Conservation (phyloP, 2,888 invertebrate species). For the Drosophila austrosaltans region DNA sequence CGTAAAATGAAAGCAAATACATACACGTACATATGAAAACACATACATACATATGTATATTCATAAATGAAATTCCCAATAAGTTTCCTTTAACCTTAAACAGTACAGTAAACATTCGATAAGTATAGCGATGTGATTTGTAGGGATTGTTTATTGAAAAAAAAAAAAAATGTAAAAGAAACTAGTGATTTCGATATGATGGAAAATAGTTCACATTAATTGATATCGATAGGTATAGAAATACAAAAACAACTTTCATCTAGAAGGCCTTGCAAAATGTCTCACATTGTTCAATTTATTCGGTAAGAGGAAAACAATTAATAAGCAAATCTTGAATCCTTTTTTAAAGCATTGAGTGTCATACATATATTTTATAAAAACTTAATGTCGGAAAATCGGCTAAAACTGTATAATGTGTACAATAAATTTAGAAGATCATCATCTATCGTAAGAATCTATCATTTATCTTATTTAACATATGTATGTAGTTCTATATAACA, state of each 20-base stretch:
- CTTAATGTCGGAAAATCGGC: constrained; percentile 14
- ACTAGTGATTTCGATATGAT: too few species aligned
- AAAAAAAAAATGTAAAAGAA: too few species aligned
- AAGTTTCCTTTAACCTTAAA: too few species aligned
- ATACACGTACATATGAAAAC: too few species aligned
- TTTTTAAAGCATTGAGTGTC: background rate
- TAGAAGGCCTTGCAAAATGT: background rate
- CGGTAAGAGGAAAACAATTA: constrained; percentile 5
- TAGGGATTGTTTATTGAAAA: too few species aligned
- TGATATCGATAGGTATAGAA: background rate
- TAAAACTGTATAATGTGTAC: constrained; percentile 2
- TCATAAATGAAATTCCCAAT: too few species aligned
- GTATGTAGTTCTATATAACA: background rate
- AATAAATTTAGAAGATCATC: constrained; percentile 6
- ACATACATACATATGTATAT: too few species aligned
- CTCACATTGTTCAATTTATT: background rate
- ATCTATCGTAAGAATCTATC: constrained; percentile 1
- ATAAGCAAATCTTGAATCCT: background rate
- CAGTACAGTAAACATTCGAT: too few species aligned
- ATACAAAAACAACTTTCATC: too few species aligned
- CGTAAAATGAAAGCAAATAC: too few species aligned
- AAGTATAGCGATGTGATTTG: too few species aligned
- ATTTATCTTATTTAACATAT: background rate
- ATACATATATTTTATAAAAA: constrained; percentile 31
- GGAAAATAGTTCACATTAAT: too few species aligned